Base-by-base conservation (phyloP, 92 coral and sea anemone species). In the Epizoanthus fatuus region DNA sequence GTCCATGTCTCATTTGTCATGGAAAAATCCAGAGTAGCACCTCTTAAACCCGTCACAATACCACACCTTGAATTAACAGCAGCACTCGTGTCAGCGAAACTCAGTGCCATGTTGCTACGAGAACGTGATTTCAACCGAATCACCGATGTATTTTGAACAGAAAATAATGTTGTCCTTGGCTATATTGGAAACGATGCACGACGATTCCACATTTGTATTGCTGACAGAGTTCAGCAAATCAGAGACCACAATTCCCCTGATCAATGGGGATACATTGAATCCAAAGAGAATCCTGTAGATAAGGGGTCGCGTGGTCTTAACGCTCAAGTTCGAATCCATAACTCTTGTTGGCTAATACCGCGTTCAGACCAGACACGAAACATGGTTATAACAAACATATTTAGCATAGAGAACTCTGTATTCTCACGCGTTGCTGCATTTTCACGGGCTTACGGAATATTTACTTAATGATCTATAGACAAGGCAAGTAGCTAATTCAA, bases 111-210 rank as follows among this genome's bases (percentile, higher is more conserved):
- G 37, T 39, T 78, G 56, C 71, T 16, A 58, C 53, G 57, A 58
- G 70, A 77, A 22, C 83, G 57, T 35, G 70, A 77, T 1, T 77
- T 35, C 54, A 51, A 77, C 56, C 25, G 22, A 8, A 38, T 78
- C 12, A 39, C 1, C 1, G 65, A 53, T 15, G 29, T 29, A 57
- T 25, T 59, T 62, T 45, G 55, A n/a, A 78, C 83, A 0, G 83
- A 78, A 3, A 78, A 70, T 53, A 65, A 78, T n/a, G 83, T 78
- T 19, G 83, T 78, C 32, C 71, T 78, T 32, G 39, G 71, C 38
- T 78, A 59, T 17, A 59, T 78, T 1, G 22, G 12, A 35, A 78
- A 78, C 37, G 83, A 78, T 38, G 32, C 83, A 4, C 83, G 70
- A 9, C 83, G n/a, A n/a, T n/a, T n/a, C n/a, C n/a, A n/a, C n/a